These are phyloP conservation scores for Microcebus jonahi DNA, from an alignment of 2,113 vertebrate genomes.

Conservation along the genomic window DNA sequence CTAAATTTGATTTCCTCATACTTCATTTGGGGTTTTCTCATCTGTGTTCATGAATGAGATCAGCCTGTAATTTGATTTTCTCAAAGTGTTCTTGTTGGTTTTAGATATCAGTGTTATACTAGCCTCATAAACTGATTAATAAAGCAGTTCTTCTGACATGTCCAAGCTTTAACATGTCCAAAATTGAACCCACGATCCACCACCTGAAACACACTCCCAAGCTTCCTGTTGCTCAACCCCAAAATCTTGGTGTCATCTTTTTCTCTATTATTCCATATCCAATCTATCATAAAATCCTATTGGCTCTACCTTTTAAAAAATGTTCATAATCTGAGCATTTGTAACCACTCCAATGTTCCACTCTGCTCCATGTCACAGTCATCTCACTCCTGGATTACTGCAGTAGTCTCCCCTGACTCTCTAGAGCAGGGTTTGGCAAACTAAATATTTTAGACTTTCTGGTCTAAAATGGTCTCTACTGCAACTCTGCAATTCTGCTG, in stretches of 20 bases:
- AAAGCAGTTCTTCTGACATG: not conserved
- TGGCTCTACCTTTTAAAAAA: not conserved
- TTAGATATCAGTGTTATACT: not conserved
- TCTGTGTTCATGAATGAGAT: not conserved
- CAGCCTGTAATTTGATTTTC: not conserved
- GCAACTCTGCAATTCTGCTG: not conserved
- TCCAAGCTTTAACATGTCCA: not conserved
- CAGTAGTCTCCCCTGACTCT: not conserved
- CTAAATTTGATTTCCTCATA: not conserved
- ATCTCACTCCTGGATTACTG: not conserved
- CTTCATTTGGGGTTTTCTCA: not conserved
- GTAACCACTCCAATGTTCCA: not conserved
- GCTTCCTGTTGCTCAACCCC: not conserved
- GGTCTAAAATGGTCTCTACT: not conserved
- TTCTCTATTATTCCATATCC: not conserved
- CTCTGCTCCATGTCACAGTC: not conserved
- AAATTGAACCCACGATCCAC: not conserved
- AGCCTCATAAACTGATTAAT: not conserved
- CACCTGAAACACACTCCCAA: not conserved
- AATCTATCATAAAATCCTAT: not conserved
- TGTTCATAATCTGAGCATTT: not conserved
- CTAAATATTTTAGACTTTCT: not conserved
- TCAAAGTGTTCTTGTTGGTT: not conserved
- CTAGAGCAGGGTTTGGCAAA: not conserved
- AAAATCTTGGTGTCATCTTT: not conserved